Evolutionary conservation across 2,113 vertebrate genomes (phyloP), one percentile per base, ranked within the genome.

Genomic region (Tursiops truncatus): DNA sequence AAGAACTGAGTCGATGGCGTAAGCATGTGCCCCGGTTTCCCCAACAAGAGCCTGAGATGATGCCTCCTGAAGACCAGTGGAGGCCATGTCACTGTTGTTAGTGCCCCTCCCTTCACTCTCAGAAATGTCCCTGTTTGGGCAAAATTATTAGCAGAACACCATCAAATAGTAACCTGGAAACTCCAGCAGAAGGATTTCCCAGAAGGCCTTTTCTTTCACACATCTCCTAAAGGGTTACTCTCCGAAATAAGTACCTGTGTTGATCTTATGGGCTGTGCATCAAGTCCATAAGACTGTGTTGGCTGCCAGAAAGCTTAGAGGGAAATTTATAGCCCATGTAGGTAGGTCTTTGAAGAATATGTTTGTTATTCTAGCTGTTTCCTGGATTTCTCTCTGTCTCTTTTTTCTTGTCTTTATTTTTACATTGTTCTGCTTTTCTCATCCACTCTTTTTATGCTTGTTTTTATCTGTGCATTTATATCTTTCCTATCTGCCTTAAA

Each of bases 11-110:
- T 28, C 53, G 8, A 44, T 20, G 33, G 0, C 4, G 6, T 8
- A 3, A 21, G 36, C 9, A 0, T 9, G 21, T 18, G 2, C 47
- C 31, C 36, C 50, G 17, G 8, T 25, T 63, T 18, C 20, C 41
- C 41, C 76, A 36, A 12, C 50, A 21, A 82, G 17, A 10, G 17
- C 28, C 3, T 1, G 3, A 33, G 26, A 8, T 14, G 0, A 26
- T 26, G 1, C 60, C 23, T 67, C 33, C 6, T 0, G 6, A 11
- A 44, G 31, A 58, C 17, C 47, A 47, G 0, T 47, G 58, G 47
- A 63, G 50, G 5, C 41, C 15, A 17, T n/a, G 23, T 25, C 21
- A 63, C 41, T 53, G 23, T 13, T 14, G 18, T 25, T 21, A 8
- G 47, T 9, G 31, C 53, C 33, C 0, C 33, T 84, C 33, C 14